Evolutionary conservation across 2,113 vertebrate species (phyloP).

Genomic region (Chlorocebus sabaeus): DNA sequence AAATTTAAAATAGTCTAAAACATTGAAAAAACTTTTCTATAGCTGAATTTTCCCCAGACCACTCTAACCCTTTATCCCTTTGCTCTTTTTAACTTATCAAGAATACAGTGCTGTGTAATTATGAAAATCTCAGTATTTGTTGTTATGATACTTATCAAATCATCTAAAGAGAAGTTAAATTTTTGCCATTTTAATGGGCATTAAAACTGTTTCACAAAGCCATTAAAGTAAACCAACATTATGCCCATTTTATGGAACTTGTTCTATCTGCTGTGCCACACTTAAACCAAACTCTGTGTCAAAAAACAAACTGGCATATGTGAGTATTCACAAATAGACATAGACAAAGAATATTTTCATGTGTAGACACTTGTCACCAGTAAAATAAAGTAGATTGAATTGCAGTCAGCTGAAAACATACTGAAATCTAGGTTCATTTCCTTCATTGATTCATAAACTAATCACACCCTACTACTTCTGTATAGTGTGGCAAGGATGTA

Average conservation of each 20-base stretch:
- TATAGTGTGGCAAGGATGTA: neutral
- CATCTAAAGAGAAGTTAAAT: conserved; percentile 6
- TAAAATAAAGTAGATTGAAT: neutral
- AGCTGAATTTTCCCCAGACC: neutral
- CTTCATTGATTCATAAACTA: neutral
- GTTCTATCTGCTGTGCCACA: neutral
- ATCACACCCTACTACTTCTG: neutral
- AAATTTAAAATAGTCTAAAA: conserved; percentile 18
- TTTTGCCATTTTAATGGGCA: neutral
- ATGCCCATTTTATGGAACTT: neutral
- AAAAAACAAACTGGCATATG: neutral
- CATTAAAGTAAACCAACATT: neutral
- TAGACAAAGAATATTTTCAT: neutral
- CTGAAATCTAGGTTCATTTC: neutral
- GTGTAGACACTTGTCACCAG: neutral
- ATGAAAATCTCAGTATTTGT: conserved; percentile 7
- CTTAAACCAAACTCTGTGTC: neutral
- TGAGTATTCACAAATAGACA: neutral
- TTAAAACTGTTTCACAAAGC: neutral
- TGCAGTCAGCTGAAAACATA: neutral
- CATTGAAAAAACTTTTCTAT: neutral
- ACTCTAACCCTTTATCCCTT: conserved; percentile 5
- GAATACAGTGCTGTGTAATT: neutral
- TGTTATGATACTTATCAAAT: neutral
- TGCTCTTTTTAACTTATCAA: neutral